Evolutionary conservation across 2,888 invertebrate species (phyloP), one percentile per base, ranked within the genome.

Genomic region (Ectemnius continuus): DNA sequence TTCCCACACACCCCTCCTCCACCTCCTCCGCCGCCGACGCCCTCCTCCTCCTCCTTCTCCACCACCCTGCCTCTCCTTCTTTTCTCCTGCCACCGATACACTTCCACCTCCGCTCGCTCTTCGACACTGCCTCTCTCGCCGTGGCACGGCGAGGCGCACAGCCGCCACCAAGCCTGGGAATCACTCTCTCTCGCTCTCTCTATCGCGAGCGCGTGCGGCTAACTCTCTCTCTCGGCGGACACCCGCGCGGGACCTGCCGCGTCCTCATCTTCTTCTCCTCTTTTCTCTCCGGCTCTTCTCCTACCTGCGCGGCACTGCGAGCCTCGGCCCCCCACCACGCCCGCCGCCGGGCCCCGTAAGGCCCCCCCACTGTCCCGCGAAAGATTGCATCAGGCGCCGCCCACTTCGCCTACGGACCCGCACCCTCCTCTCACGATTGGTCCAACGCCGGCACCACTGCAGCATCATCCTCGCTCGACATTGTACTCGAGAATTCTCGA

Each of bases 261-360:
- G 8, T 36, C 36, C 36, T 36, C 36, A 36, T 11, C 16, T 23
- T 62, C 62, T 63, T 57, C 62, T 4, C 63, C 11, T 20, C 14
- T 14, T 23, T 60, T 47, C 65, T 45, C 48, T 36, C 52, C 71
- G 26, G 16, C 45, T 47, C 61, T 83, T 71, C 82, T 80, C 78
- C 82, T 85, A 83, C 84, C 86, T 78, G 81, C 67, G 56, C 63
- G 61, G 61, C 23, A 59, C 48, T 45, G 47, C 48, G 0, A 20
- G 23, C 14, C 16, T 52, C 36, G 23, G 26, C 56, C 13, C 23
- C 13, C 26, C 48, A 47, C 61, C 56, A 45, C 28, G 16, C 61
- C 13, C 52, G 26, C 46, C 61, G 47, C 48, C 28, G 0, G 28
- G 23, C 14, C 16, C 48, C 14, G 13, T 69, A 47, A n/a, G 28